Conservation (phyloP, 2,113 vertebrate genomes). For the Nothoprocta pentlandii region DNA sequence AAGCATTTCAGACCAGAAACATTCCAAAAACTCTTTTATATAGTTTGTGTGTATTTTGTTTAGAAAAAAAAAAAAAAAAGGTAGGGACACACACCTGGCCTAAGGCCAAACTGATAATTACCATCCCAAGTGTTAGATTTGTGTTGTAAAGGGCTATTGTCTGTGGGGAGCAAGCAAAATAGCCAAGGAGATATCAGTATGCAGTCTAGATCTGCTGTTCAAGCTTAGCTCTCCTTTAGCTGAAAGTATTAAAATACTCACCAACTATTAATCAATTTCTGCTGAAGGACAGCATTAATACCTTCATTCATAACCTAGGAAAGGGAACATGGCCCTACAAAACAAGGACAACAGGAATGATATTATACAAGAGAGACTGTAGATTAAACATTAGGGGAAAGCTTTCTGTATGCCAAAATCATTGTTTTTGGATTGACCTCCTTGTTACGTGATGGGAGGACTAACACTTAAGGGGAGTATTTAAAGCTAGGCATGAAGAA, state of each 20-base stretch:
- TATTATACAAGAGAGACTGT: not conserved
- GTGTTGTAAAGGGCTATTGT: not conserved
- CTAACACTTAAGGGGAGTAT: not conserved
- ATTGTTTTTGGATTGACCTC: not conserved
- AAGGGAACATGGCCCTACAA: not conserved
- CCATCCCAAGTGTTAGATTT: not conserved
- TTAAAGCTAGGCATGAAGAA: not conserved
- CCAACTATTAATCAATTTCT: not conserved
- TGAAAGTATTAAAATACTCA: not conserved
- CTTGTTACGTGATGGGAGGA: not conserved
- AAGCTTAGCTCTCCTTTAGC: not conserved
- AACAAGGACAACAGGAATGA: not conserved
- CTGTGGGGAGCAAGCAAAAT: not conserved
- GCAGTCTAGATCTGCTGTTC: not conserved
- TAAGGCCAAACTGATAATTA: not conserved
- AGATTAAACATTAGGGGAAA: not conserved
- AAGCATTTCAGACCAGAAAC: not conserved
- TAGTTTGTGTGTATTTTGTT: not conserved
- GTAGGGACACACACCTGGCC: not conserved
- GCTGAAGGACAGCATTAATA: not conserved
- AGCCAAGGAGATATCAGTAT: not conserved
- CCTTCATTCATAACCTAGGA: not conserved
- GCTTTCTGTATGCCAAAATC: not conserved
- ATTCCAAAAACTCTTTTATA: not conserved
- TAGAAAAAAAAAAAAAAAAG: not conserved